Conservation (phyloP, 2,113 vertebrate species). For the Onychostruthus taczanowskii region DNA sequence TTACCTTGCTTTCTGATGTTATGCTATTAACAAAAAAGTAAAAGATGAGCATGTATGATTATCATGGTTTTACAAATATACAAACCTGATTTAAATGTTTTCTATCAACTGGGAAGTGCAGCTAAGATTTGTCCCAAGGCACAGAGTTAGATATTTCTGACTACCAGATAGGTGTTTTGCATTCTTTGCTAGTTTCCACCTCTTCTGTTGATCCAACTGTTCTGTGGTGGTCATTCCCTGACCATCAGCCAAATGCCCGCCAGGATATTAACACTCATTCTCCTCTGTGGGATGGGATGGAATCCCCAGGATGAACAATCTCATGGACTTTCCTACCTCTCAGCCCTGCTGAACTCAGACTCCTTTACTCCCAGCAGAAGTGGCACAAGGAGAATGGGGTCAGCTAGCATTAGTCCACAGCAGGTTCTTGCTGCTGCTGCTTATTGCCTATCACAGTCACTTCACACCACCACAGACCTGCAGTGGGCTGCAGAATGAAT, state of each 20-base stretch:
- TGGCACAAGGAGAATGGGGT: rapidly evolving
- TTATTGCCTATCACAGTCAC: not conserved
- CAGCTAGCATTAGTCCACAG: not conserved
- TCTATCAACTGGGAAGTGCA: not conserved
- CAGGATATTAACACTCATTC: not conserved
- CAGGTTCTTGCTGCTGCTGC: not conserved
- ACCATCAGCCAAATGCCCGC: not conserved
- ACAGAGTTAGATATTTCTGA: not conserved
- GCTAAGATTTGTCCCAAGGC: not conserved
- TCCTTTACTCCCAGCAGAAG: not conserved
- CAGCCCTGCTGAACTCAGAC: not conserved
- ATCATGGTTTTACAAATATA: not conserved
- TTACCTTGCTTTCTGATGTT: not conserved
- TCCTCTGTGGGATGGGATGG: not conserved
- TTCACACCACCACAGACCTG: rapidly evolving
- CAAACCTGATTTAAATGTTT: not conserved
- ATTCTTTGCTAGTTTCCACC: not conserved
- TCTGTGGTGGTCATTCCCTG: not conserved
- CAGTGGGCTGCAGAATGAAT: not conserved
- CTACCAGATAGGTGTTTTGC: rapidly evolving
- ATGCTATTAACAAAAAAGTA: not conserved
- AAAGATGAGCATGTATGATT: not conserved
- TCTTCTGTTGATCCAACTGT: not conserved
- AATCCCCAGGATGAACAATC: not conserved
- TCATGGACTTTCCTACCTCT: not conserved